phyloP scores from a whole-genome alignment of 2,113 vertebrate genomes.

The Urocitellus parryii region DNA sequence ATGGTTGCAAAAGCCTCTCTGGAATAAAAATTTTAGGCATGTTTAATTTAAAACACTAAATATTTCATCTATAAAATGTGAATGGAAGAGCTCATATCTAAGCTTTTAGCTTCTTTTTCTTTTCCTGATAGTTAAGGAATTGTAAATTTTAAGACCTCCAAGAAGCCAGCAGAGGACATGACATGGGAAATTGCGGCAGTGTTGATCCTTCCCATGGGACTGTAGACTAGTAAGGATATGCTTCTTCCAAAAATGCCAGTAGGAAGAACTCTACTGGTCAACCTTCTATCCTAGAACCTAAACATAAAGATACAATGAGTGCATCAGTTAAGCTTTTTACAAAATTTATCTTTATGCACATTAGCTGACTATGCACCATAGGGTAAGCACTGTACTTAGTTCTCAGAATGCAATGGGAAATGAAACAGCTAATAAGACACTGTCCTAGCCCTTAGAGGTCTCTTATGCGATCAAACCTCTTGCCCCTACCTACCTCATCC shows the following conservation, averaged over 20 bases:
- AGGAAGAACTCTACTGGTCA: not conserved
- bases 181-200: not conserved
- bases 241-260: conserved; percentile 1
- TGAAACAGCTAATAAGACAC: not conserved
- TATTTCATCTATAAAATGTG: conserved; percentile 77
- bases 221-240: not conserved
- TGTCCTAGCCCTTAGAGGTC: not conserved
- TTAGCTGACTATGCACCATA: not conserved
- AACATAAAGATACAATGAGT: not conserved
- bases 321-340: not conserved
- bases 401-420: conserved; percentile 20
- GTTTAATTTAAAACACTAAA: conserved; percentile 81
- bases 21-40: conserved; percentile 71
- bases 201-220: not conserved
- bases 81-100: conserved; percentile 57
- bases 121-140: conserved; percentile 60
- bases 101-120: conserved; percentile 69
- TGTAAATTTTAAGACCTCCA: conserved; percentile 64
- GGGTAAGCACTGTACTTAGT: not conserved
- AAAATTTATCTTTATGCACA: not conserved
- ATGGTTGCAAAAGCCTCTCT: conserved; percentile 69
- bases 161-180: not conserved
- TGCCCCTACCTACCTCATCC: not conserved
- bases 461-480: not conserved
- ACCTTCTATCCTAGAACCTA: accelerated